Evolutionary conservation across 1,140 invertebrate species (phyloP), one percentile per base, ranked within the genome.

Genomic region (Drosophila lini): DNA sequence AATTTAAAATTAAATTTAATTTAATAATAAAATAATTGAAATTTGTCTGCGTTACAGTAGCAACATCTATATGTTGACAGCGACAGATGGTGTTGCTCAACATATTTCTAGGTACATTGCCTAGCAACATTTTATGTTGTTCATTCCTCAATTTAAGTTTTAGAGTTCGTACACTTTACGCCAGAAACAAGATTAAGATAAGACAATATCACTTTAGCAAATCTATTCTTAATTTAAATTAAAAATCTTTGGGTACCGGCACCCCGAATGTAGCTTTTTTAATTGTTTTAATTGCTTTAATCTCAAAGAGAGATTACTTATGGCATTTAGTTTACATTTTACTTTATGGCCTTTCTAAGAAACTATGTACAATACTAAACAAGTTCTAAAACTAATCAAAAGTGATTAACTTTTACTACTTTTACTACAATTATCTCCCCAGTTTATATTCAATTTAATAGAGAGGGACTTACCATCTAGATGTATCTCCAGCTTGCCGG

Each of bases 401-500:
- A 7, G 0, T 9, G 7, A 3, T 22, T 36, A 0, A 0, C 34
- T 2, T 9, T 15, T 22, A 22, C 6, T 19, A 16, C 31, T 34
- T 52, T 19, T 34, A 11, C 13, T 13, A 28, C 3, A 36, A 36
- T 15, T 15, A 53, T 13, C 15, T 13, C 7, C 16, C 32, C 15
- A 36, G 16, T 22, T 36, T 15, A 36, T 19, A 11, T 11, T 19
- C 2, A 19, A 34, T 52, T 52, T 13, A 7, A 22, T 36, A 22
- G 16, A 15, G 16, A 22, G 32, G 2, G 0, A 68, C 86, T 93
- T 92, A 97, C 96, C 96, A 95, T 96, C 94, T 58, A 97, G 93
- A 91, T 96, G 95, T 80, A 97, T 95, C 82, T 96, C 95, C 78
- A 97, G 92, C 48, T 95, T 95, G 74, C 95, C 95, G 58, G 94